These are phyloP conservation scores for Gambusia affinis DNA, from an alignment of 2,113 vertebrate species.

Conservation along the genomic window DNA sequence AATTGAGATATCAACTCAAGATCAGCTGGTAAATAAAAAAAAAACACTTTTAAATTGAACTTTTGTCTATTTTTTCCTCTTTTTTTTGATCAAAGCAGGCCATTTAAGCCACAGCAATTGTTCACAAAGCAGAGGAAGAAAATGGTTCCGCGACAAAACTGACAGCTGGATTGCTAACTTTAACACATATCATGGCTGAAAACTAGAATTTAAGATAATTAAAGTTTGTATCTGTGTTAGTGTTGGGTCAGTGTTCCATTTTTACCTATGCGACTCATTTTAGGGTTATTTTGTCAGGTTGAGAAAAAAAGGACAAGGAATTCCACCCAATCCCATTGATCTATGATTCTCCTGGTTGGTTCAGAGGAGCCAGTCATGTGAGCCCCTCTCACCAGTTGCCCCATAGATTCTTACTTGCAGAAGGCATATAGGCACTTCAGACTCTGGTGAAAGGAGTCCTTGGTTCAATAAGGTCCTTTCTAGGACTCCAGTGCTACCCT, in stretches of 20 bases:
- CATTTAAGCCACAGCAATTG: neutral
- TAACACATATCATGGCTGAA: neutral
- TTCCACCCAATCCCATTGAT: neutral
- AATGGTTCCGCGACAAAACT: neutral
- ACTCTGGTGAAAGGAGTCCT: neutral
- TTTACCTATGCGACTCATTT: neutral
- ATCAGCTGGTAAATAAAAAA: neutral
- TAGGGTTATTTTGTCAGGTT: neutral
- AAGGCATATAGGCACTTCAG: neutral
- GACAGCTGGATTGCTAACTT: neutral
- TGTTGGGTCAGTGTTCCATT: neutral
- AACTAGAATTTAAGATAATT: neutral
- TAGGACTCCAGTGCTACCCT: neutral
- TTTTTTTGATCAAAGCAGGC: neutral
- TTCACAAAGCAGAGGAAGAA: neutral
- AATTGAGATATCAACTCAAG: neutral
- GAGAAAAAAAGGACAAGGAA: neutral
- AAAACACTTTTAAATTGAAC: neutral
- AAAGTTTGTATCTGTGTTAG: neutral
- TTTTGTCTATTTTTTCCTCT: neutral
- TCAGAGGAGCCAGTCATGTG: neutral
- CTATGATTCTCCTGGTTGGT: neutral
- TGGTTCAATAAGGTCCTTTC: conserved; percentile 12
- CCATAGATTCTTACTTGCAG: neutral
- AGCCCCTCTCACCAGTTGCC: neutral